Evolutionary conservation across 2,888 invertebrate species (phyloP).

Genomic region (Troides helena): DNA sequence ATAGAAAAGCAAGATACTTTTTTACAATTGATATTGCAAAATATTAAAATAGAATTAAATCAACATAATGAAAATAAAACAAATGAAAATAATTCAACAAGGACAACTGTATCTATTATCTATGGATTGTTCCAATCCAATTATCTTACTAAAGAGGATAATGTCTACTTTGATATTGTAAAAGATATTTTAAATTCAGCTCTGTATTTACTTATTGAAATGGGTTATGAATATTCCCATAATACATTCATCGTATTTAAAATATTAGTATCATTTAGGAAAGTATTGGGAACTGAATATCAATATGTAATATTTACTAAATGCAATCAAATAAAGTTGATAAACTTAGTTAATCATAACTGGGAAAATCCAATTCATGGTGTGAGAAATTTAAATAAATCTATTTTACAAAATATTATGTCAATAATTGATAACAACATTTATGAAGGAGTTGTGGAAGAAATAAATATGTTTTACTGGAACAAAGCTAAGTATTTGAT

Average conservation of each 20-base stretch:
- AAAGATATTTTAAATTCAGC: constrained; percentile 42
- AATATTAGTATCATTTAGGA: constrained; percentile 67
- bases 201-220: constrained; percentile 51
- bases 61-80: constrained; percentile 28
- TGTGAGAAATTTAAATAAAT: constrained; percentile 75
- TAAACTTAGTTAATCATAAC: constrained; percentile 78
- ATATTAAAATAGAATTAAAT: constrained; percentile 44
- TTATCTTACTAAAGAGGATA: constrained; percentile 45
- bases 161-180: constrained; percentile 31
- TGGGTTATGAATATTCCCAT: constrained; percentile 76
- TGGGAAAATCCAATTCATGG: constrained; percentile 82
- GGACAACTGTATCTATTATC: constrained; percentile 55
- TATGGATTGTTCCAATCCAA: constrained; percentile 72
- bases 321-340: constrained; percentile 59
- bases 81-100: constrained; percentile 37
- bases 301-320: constrained; percentile 47
- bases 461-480: constrained; percentile 75
- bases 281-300: constrained; percentile 56
- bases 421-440: constrained; percentile 43
- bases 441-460: constrained; percentile 47
- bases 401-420: constrained; percentile 67
- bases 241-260: constrained; percentile 77
- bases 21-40: constrained; percentile 44
- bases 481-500: constrained; percentile 81
- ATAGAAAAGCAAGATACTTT: constrained; percentile 48